Conservation (phyloP, 2,113 vertebrate species). For the Thomomys bottae region DNA sequence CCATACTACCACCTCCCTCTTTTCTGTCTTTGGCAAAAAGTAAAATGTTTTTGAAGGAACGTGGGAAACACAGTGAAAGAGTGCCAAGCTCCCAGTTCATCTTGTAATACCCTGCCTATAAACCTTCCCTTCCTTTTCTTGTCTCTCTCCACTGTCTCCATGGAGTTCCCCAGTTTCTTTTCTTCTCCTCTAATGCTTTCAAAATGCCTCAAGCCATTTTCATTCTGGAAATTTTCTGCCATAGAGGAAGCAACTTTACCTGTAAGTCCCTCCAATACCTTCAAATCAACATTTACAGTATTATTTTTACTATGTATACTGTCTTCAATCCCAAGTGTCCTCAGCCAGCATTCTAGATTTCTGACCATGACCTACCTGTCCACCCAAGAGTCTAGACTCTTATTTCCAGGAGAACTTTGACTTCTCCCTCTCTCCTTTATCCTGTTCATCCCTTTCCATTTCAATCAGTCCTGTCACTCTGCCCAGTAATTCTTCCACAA, state of each 20-base stretch:
- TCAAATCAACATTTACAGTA: neutral
- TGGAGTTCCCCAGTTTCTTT: neutral
- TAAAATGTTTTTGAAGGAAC: neutral
- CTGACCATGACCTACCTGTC: neutral
- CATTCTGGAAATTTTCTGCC: neutral
- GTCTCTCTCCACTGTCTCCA: neutral
- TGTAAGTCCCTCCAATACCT: neutral
- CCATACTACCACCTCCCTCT: no score
- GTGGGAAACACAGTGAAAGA: neutral
- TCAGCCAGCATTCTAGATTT: neutral
- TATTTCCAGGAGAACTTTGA: neutral
- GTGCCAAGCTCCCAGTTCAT: neutral
- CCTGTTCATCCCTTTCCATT: neutral
- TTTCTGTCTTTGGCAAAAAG: neutral
- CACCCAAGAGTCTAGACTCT: neutral
- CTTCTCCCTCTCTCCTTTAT: neutral
- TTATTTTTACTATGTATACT: neutral
- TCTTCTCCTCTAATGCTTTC: neutral
- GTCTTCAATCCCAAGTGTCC: neutral
- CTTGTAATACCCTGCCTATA: neutral
- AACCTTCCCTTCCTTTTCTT: neutral
- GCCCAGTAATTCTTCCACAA: neutral
- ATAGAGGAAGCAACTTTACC: neutral
- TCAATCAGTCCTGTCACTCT: neutral
- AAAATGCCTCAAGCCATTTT: neutral